Percentiles rank a stretch among this genome's conserved stretches.
These are phyloP conservation scores for Sus cebifrons DNA, from an alignment of 2,797 vertebrate species.

Conservation along the genomic window DNA sequence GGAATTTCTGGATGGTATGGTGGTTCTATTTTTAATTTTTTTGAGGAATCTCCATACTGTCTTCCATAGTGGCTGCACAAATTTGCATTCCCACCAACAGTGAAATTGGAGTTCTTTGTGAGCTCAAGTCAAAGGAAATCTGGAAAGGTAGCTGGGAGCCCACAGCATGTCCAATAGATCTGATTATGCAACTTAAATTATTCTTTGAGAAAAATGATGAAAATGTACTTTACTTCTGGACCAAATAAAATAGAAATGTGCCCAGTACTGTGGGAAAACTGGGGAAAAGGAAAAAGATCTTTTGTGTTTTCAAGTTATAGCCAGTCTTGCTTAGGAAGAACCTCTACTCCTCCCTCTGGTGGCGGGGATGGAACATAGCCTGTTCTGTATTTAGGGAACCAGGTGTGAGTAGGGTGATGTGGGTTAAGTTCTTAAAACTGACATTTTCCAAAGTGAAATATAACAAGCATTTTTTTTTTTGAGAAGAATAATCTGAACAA, in stretches of 20 bases:
- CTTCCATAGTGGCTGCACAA: background rate
- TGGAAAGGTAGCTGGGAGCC: background rate
- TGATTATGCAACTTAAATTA: background rate
- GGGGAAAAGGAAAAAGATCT: background rate
- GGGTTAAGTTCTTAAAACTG: background rate
- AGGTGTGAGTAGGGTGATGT: background rate
- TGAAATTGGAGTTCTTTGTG: background rate
- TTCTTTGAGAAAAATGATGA: conserved; percentile 29
- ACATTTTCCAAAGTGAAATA: conserved; percentile 41
- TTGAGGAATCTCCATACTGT: background rate
- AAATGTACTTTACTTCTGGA: background rate
- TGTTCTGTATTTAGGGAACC: background rate
- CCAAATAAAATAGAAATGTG: conserved; percentile 2
- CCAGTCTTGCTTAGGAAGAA: background rate
- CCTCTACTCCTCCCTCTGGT: conserved; percentile 30
- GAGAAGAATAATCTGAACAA: background rate
- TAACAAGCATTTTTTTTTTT: background rate
- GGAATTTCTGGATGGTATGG: background rate
- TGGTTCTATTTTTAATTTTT: background rate
- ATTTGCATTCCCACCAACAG: background rate
- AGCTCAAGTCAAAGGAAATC: background rate
- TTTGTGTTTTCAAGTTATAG: background rate
- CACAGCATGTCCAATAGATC: background rate
- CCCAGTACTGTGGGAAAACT: background rate
- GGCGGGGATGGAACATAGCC: background rate